Base-by-base conservation (phyloP, 2,888 invertebrate species). In the Abrostola tripartita region DNA sequence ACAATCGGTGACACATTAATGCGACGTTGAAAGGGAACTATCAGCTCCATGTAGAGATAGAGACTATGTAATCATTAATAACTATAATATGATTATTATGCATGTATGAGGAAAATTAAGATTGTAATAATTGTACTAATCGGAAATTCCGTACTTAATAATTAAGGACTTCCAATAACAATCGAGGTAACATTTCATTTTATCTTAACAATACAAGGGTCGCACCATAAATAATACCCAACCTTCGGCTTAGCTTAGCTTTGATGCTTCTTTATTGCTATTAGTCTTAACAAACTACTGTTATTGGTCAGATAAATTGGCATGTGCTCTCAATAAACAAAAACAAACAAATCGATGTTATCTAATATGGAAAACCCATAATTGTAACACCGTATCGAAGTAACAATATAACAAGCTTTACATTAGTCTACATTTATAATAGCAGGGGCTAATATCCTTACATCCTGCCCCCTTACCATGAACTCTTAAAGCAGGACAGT, bases 1-100 rank as follows among this genome's bases (percentile, higher is more conserved):
- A 71, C 65, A 64, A 78, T 71, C 71, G 70, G 66, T 81, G 77
- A 68, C 67, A 75, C 74, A 71, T 69, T 50, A 61, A 61, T 54
- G 56, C 51, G 54, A 52, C 37, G 54, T 59, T 53, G 54, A 53
- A 64, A 61, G 62, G 37, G 65, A 51, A 70, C 47, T 47, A 72
- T 62, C 52, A 47, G 44, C 12, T 12, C 12, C 9, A 5, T 37
- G 68, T 71, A 69, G 49, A 24, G 24, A 24, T 62, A 54, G 9
- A 50, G 6, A 59, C 52, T 44, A 50, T 56, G 61, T 60, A 60
- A 69, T 59, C 50, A 63, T 58, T 52, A 52, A 74, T 68, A 52
- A 49, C 49, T 47, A 68, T 12, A 69, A 61, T 24, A 51, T 38
- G 37, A 9, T 37, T 63, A 37, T 24, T 54, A 52, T 41, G 24